Evolutionary conservation across 2,888 invertebrate species (phyloP).

Genomic region (Tenthredo livida): DNA sequence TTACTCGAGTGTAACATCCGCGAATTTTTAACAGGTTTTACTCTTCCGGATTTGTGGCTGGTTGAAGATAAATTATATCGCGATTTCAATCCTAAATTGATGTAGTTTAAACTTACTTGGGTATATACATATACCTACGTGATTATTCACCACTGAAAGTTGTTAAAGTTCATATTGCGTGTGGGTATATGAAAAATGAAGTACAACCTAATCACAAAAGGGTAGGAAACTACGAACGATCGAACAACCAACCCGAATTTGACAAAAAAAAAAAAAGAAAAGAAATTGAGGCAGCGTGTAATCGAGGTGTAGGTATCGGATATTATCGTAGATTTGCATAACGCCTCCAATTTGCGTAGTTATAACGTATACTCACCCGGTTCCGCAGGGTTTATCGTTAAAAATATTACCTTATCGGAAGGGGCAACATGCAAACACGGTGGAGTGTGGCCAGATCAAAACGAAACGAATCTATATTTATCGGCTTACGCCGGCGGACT

Average conservation of each 20-base stretch:
- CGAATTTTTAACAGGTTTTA: slow-evolving; percentile 23
- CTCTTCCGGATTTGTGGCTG: background rate
- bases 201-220: background rate
- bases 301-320: slow-evolving; percentile 29
- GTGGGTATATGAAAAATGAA: background rate
- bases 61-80: background rate
- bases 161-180: background rate
- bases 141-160: slow-evolving; percentile 11
- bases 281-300: background rate
- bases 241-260: background rate
- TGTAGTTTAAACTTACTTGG: background rate
- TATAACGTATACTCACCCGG: background rate
- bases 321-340: slow-evolving; percentile 42
- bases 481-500: slow-evolving; percentile 24
- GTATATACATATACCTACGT: background rate
- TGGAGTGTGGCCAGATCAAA: slow-evolving; percentile 40
- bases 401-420: slow-evolving; percentile 39
- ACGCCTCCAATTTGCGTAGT: slow-evolving; percentile 8
- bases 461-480: slow-evolving; percentile 37
- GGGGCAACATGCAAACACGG: slow-evolving; percentile 23
- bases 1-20: background rate
- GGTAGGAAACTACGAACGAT: background rate
- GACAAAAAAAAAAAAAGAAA: background rate
- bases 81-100: background rate
- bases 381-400: slow-evolving; percentile 27